These are phyloP conservation scores for Eupeodes corollae DNA, from an alignment of 1,140 invertebrate genomes.

Conservation along the genomic window DNA sequence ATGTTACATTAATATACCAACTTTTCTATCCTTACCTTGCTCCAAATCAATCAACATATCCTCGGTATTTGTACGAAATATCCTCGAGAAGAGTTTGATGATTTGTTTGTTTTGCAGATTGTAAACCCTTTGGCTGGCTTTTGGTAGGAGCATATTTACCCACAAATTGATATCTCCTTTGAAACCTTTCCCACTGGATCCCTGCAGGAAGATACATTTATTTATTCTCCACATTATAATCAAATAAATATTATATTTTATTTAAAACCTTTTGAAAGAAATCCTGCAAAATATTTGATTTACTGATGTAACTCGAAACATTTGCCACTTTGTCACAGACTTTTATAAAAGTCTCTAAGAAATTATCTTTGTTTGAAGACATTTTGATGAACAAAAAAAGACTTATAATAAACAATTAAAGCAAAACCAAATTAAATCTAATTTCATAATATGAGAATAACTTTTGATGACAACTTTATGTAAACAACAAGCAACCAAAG, in stretches of 20 bases:
- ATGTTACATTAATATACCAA: neutral
- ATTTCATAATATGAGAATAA: too few relatives aligned
- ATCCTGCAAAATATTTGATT: constrained; percentile 62
- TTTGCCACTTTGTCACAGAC: constrained; percentile 67
- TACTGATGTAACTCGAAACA: constrained; percentile 67
- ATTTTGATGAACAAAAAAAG: neutral
- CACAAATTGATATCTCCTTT: constrained; percentile 69
- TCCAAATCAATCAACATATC: constrained; percentile 79
- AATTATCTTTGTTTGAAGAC: constrained; percentile 47
- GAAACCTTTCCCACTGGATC: constrained; percentile 54
- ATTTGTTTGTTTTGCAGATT: constrained; percentile 88
- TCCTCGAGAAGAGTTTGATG: constrained; percentile 74
- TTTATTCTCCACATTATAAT: too few relatives aligned
- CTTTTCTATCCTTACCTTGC: constrained; percentile 41
- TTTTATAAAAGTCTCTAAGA: constrained; percentile 65
- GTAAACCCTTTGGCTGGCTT: constrained; percentile 71
- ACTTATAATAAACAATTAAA: too few relatives aligned
- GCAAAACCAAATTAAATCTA: too few relatives aligned
- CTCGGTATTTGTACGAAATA: constrained; percentile 61
- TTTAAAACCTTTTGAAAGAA: constrained; percentile 37
- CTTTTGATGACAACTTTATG: too few relatives aligned
- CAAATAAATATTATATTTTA: too few relatives aligned
- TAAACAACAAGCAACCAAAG: too few relatives aligned
- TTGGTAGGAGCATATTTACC: constrained; percentile 75
- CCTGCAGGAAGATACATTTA: constrained; percentile 42